Evolutionary conservation across 2,888 invertebrate species (phyloP), one percentile per base, ranked within the genome.

Genomic region (Synergus itoensis): DNA sequence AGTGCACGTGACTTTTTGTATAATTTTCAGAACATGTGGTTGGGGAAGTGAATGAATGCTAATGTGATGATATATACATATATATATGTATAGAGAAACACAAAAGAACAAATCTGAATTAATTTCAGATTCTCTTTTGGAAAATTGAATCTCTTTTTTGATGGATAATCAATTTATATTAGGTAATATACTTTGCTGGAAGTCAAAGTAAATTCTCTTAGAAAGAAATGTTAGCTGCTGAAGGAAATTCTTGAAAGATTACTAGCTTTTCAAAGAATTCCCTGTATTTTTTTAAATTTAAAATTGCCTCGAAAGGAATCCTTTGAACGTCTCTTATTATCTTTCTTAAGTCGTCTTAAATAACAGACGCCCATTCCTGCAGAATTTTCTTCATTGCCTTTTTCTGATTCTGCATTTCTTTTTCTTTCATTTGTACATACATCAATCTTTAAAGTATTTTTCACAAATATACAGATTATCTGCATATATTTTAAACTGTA

Each of bases 1-100:
- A 28, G 53, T 53, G 36, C 69, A 73, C 73, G 73, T 53, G 73
- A 73, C 48, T 53, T 73, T 48, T 73, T 48, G 73, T 73, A 14
- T 73, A 14, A 28, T 73, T 53, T 48, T n/a, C 14, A 16, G 3
- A 73, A 8, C 53, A 73, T 73, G 73, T 73, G 73, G 73, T 53
- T 36, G 53, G 73, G 73, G 73, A 48, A 36, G n/a, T 53, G 12
- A 21, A 60, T 60, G 21, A 60, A 60, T 60, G 60, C 60, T 60
- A 60, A 60, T 60, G 21, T 60, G 21, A 60, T 60, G 60, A 60
- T 60, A 28, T 60, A 60, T 60, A 18, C 21, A 0, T 60, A 28
- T 60, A 60, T 60, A 18, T 60, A 1, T 60, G 11, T 21, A 21
- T 21, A 60, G 4, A 21, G 21, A 21, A 8, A 60, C 21, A 28